These are phyloP conservation scores for Caradrina clavipalpis DNA, from an alignment of 2,888 invertebrate genomes.

Conservation along the genomic window DNA sequence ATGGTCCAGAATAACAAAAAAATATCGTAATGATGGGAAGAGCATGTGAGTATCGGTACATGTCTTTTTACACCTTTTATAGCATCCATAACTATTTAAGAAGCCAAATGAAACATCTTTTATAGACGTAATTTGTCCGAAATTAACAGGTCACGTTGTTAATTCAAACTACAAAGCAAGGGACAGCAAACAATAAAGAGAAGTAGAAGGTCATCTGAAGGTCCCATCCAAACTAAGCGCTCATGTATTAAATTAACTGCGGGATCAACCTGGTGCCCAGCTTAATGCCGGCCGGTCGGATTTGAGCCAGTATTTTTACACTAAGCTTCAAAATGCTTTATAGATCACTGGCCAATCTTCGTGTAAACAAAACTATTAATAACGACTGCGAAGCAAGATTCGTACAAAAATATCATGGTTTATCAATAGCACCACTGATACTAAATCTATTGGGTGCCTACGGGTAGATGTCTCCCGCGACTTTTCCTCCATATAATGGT, in stretches of 20 bases:
- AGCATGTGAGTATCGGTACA: too few species aligned
- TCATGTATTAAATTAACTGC: constrained; percentile 17
- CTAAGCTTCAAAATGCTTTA: constrained; percentile 25
- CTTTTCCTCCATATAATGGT: constrained; percentile 69
- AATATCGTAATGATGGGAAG: too few species aligned
- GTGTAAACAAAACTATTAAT: constrained; percentile 49
- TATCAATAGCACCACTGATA: constrained; percentile 39
- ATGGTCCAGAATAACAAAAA: too few species aligned
- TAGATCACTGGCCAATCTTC: constrained; percentile 32
- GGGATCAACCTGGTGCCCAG: constrained; percentile 11
- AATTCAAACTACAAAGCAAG: neutral
- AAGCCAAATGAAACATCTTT: neutral
- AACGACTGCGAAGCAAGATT: constrained; percentile 26
- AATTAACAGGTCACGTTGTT: neutral
- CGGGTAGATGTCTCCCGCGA: constrained; percentile 59
- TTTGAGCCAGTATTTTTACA: constrained; percentile 22
- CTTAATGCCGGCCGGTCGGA: constrained; percentile 14
- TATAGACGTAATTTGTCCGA: neutral
- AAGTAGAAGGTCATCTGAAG: constrained; percentile 17
- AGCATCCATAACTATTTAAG: neutral
- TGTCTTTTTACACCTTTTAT: too few species aligned
- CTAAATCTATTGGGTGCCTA: constrained; percentile 41
- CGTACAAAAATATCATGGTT: constrained; percentile 33
- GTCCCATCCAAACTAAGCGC: constrained; percentile 18
- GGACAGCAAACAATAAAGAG: constrained; percentile 11